A percentile compares a stretch with the other conserved stretches of the same genome.
These are phyloP conservation scores for Netelia virgata DNA, from an alignment of 2,888 invertebrate genomes.

Conservation along the genomic window DNA sequence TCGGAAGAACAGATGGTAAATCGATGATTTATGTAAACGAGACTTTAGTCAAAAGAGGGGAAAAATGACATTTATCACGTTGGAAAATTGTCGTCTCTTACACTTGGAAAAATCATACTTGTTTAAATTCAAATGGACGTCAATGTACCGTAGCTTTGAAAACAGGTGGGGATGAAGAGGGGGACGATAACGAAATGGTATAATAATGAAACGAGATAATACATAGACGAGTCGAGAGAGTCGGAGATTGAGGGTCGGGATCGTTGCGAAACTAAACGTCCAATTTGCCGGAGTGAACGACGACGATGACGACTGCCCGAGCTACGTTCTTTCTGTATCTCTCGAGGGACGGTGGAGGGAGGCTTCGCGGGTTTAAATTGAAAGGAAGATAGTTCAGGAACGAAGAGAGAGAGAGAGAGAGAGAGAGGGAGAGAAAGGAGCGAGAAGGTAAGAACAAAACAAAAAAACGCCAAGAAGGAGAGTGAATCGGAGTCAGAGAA, in stretches of 20 bases:
- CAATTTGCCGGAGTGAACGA: constrained; percentile 64
- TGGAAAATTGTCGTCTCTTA: too few species aligned
- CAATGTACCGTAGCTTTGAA: not conserved
- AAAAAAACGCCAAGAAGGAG: not conserved
- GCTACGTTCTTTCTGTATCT: constrained; percentile 22
- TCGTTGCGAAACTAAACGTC: constrained; percentile 67
- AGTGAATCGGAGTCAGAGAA: constrained; percentile 8
- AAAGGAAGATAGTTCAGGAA: constrained; percentile 67
- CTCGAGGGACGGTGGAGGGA: constrained; percentile 22
- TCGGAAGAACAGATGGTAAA: too few species aligned
- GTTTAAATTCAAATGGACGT: not conserved
- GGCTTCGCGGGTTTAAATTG: constrained; percentile 63
- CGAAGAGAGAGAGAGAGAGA: constrained; percentile 35
- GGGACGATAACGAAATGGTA: constrained; percentile 63
- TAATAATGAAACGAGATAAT: constrained; percentile 70
- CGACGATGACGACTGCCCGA: constrained; percentile 34
- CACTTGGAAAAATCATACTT: too few species aligned
- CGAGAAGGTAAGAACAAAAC: constrained; percentile 27
- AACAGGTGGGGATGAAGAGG: constrained; percentile 23
- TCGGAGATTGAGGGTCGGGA: constrained; percentile 56
- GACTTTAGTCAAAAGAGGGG: too few species aligned
- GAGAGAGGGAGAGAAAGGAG: constrained; percentile 45
- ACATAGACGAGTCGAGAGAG: constrained; percentile 59
- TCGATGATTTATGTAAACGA: too few species aligned
- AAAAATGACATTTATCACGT: too few species aligned